These are phyloP conservation scores for Megatriorchis doriae DNA, from an alignment of 2,113 vertebrate genomes.

Conservation along the genomic window DNA sequence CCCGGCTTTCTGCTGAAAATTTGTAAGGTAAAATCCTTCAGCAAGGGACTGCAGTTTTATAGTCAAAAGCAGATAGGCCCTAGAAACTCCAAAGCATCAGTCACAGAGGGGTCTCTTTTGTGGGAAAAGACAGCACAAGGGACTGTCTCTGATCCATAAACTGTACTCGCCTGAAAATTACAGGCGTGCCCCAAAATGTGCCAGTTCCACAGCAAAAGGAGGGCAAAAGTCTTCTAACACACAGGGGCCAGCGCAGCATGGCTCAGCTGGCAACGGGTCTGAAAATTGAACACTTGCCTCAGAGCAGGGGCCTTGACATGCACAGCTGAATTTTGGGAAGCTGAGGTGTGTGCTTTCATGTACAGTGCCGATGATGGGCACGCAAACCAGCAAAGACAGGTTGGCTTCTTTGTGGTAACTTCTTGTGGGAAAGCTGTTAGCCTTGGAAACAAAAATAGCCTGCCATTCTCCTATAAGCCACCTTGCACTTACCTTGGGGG, in stretches of 20 bases:
- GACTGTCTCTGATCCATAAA: not conserved
- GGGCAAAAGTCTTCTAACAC: not conserved
- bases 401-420: not conserved
- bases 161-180: not conserved
- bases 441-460: not conserved
- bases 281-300: not conserved
- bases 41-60: not conserved
- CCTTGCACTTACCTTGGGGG: not conserved
- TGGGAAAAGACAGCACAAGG: not conserved
- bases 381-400: not conserved
- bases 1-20: not conserved
- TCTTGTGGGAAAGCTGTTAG: not conserved
- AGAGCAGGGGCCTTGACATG: not conserved
- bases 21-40: not conserved
- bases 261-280: not conserved
- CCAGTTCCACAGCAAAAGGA: not conserved
- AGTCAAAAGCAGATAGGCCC: not conserved
- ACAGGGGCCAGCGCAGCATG: not conserved
- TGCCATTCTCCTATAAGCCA: not conserved
- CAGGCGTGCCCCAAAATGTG: not conserved
- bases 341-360: not conserved
- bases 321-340: not conserved
- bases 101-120: not conserved
- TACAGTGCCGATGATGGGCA: fast-evolving
- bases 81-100: not conserved